These are phyloP conservation scores for Hemistola chrysoprasaria DNA, from an alignment of 2,888 invertebrate genomes.

Conservation along the genomic window DNA sequence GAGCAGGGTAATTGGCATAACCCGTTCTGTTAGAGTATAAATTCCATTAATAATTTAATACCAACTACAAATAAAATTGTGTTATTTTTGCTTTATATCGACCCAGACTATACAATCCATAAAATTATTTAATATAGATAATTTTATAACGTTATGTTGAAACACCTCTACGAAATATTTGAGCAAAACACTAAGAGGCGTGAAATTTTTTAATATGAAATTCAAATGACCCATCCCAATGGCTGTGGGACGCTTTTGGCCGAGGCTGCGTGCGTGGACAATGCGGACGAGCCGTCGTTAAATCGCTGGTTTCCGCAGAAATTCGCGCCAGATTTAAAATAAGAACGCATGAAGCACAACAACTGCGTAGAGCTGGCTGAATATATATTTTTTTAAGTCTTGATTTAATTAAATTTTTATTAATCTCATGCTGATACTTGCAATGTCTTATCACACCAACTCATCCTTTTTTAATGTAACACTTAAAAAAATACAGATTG, in stretches of 20 bases:
- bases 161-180: neutral
- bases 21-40: too few relatives aligned
- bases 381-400: too few relatives aligned
- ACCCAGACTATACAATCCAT: too few relatives aligned
- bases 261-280: conserved; percentile 71
- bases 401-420: too few relatives aligned
- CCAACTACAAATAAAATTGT: too few relatives aligned
- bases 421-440: too few relatives aligned
- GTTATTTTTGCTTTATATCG: too few relatives aligned
- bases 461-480: too few relatives aligned
- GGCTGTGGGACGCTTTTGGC: conserved; percentile 52
- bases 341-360: conserved; percentile 58
- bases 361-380: conserved; percentile 43
- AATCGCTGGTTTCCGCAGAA: conserved; percentile 75
- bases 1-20: too few relatives aligned
- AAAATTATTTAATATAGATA: neutral
- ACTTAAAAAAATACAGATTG: too few relatives aligned
- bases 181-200: conserved; percentile 9
- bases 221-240: conserved; percentile 71
- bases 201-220: conserved; percentile 38
- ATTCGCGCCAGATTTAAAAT: conserved; percentile 72
- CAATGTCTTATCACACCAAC: too few relatives aligned
- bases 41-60: too few relatives aligned
- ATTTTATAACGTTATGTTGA: neutral
- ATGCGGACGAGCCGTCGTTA: conserved; percentile 76